phyloP scores from a whole-genome alignment of 2,888 invertebrate species.

The Anticlea derivata region DNA sequence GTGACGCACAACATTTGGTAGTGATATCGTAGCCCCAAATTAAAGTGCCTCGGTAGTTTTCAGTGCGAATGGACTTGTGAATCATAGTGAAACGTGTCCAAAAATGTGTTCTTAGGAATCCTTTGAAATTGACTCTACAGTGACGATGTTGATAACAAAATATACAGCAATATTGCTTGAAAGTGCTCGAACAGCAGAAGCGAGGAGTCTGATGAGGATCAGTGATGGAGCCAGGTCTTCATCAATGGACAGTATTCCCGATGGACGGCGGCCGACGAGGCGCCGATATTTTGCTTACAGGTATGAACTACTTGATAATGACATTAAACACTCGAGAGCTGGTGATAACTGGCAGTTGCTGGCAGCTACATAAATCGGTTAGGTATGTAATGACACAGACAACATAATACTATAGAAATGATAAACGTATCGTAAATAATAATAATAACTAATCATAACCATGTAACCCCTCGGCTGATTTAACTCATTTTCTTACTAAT shows the following conservation, averaged over 20 bases:
- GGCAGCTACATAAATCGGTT: no score
- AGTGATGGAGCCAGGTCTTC: constrained; percentile 59
- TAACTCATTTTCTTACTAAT: no score
- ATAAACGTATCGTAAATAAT: no score
- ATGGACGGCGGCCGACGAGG: constrained; percentile 54
- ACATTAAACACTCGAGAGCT: no score
- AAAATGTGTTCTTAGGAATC: no score
- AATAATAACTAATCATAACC: no score
- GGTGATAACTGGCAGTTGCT: no score
- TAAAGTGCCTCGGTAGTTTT: neutral
- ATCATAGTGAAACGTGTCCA: constrained; percentile 6
- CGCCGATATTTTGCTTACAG: constrained; percentile 68
- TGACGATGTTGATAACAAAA: constrained; percentile 87
- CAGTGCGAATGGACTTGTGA: neutral
- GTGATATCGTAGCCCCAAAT: neutral
- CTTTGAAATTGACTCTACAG: neutral
- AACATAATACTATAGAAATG: no score
- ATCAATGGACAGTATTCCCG: constrained; percentile 60
- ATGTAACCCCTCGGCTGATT: no score
- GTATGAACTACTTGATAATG: constrained; percentile 40
- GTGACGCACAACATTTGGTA: neutral
- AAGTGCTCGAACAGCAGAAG: constrained; percentile 82
- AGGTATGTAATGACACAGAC: no score
- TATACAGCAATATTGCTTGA: constrained; percentile 88
- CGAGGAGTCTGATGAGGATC: constrained; percentile 56